Percentiles rank a stretch among this genome's conserved stretches.
Conservation (phyloP, 1,140 invertebrate genomes). For the Zeugodacus cucurbitae region DNA sequence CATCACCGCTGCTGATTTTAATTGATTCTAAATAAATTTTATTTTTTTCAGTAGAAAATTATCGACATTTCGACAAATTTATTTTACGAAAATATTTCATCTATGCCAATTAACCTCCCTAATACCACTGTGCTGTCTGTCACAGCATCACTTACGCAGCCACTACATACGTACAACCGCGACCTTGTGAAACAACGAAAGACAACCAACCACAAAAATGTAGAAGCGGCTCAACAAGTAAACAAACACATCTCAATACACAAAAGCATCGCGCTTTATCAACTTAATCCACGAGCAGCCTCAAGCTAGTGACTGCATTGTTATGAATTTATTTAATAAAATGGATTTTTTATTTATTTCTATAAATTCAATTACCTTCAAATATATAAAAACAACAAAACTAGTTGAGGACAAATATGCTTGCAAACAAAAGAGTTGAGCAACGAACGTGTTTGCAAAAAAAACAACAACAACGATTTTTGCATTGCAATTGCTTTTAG, state of each 20-base stretch:
- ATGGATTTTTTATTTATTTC: not conserved
- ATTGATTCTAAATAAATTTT: too few relatives aligned
- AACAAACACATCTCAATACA: not conserved
- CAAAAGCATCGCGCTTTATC: not conserved
- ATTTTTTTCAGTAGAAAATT: not conserved
- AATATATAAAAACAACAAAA: not conserved
- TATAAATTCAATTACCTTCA: not conserved
- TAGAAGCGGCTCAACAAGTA: not conserved
- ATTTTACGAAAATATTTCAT: not conserved
- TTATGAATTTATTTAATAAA: not conserved
- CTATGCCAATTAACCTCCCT: not conserved
- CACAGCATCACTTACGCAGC: not conserved
- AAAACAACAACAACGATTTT: not conserved
- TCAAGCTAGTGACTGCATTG: too few relatives aligned
- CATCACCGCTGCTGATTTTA: too few relatives aligned
- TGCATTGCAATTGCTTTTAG: not conserved
- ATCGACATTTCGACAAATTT: not conserved
- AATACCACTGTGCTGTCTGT: not conserved
- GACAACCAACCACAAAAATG: constrained; percentile 9
- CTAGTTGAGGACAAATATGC: not conserved
- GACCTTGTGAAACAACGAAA: constrained; percentile 8
- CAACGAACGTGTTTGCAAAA: constrained; percentile 51
- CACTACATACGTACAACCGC: not conserved
- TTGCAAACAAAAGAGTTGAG: constrained; percentile 59
- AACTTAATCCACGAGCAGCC: not conserved